phyloP scores from a whole-genome alignment of 2,113 vertebrate genomes.

The Oryzias woworae region DNA sequence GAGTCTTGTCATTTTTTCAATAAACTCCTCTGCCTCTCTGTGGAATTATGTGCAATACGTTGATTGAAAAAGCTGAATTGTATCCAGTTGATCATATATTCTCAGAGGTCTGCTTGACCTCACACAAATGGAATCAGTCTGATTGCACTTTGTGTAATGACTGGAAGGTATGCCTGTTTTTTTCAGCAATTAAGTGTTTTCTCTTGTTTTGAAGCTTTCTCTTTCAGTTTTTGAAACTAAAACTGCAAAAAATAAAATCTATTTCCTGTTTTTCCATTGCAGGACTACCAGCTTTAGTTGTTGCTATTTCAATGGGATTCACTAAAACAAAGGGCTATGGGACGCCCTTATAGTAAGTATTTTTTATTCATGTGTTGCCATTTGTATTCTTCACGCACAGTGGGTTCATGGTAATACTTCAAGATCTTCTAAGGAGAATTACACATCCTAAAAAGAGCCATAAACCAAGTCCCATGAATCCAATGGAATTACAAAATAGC shows the following conservation, averaged over 20 bases:
- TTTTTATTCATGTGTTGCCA: background rate
- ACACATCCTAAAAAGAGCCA: constrained; percentile 52
- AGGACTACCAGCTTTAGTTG: constrained; percentile 97
- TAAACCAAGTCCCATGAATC: constrained; percentile 63
- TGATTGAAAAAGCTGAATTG: constrained; percentile 42
- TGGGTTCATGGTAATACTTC: constrained; percentile 26
- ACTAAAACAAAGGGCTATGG: constrained; percentile 99
- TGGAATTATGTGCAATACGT: constrained; percentile 5
- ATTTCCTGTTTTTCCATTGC: constrained; percentile 67
- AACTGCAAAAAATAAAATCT: constrained; percentile 37
- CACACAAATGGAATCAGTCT: constrained; percentile 37
- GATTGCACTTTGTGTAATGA: constrained; percentile 51
- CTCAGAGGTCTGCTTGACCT: constrained; percentile 23
- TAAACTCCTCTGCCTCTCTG: constrained; percentile 23
- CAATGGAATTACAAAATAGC: constrained; percentile 63
- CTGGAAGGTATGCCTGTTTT: constrained; percentile 20
- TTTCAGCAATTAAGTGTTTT: constrained; percentile 21
- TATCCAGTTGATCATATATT: constrained; percentile 18
- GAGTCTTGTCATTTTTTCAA: constrained; percentile 52
- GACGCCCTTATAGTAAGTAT: constrained; percentile 94
- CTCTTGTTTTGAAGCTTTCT: constrained; percentile 5
- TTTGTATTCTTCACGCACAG: background rate
- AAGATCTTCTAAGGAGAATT: constrained; percentile 33
- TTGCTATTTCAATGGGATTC: constrained; percentile 98
- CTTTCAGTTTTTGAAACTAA: constrained; percentile 12